Base-by-base conservation (phyloP, 2,888 invertebrate genomes). In the Leucoptera coffeella region DNA sequence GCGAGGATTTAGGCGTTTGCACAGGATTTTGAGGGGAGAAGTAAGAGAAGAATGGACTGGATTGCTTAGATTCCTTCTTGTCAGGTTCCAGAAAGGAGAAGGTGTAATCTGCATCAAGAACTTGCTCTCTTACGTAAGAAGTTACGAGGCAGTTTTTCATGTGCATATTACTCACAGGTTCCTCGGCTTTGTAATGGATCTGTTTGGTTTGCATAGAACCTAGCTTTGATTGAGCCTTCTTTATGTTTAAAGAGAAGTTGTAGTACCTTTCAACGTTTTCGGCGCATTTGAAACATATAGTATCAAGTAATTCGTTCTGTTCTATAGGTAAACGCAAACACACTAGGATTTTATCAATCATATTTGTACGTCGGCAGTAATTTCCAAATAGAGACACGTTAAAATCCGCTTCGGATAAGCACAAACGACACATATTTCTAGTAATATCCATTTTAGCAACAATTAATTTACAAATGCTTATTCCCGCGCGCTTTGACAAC, bases 351-450 rank as follows among this genome's bases (percentile, higher is more conserved):
- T 69, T 65, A 25, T 60, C 50, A 3, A 54, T 29, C 39, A 64
- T 50, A 29, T 53, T 50, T 4, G 44, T 49, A 40, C 45, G 50
- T 22, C 45, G 45, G 31, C 58, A 50, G 34, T 51, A 57, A 33
- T 33, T 50, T 29, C 62, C 50, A 35, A 51, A 53, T 27, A 67
- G 33, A 14, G 60, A 54, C 20, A 55, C 49, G 36, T 56, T 64
- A 34, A 69, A 65, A 31, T 65, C 60, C 5, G 51, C 46, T 35
- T 56, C 58, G 9, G 48, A 44, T 32, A 61, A 35, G 45, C 64
- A 65, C 25, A 65, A 35, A 28, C 62, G 56, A 36, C 64, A 67
- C n/a, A n/a, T n/a, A n/a, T n/a, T n/a, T n/a, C n/a, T n/a, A n/a
- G n/a, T n/a, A n/a, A n/a, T n/a, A n/a, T n/a, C n/a, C n/a, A n/a